Conservation (phyloP, 2,113 vertebrate genomes). For the Pogona vitticeps region DNA sequence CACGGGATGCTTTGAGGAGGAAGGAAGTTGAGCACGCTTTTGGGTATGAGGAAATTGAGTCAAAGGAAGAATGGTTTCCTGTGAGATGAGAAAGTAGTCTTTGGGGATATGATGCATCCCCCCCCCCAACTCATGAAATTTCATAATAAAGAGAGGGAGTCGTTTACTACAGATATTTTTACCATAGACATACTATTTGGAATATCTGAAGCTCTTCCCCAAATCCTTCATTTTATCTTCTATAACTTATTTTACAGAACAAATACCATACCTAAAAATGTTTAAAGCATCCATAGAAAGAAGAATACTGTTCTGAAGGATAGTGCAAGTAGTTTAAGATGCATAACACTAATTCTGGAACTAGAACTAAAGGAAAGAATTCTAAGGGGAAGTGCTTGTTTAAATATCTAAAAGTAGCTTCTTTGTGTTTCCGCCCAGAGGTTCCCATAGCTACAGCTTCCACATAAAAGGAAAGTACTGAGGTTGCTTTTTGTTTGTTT, state of each 20-base stretch:
- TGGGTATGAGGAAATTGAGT: neutral
- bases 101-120: conserved; percentile 27
- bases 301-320: neutral
- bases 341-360: neutral
- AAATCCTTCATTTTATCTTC: neutral
- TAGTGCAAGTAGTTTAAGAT: neutral
- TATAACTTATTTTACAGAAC: neutral
- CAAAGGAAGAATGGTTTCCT: conserved; percentile 6
- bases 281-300: neutral
- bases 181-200: neutral
- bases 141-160: conserved; percentile 30
- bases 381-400: conserved; percentile 11
- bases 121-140: conserved; percentile 43
- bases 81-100: neutral
- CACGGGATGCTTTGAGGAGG: neutral
- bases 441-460: conserved; percentile 17
- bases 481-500: conserved; percentile 6
- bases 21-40: no score
- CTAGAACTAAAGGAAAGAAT: conserved; percentile 19
- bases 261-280: neutral
- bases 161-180: conserved; percentile 34
- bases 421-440: conserved; percentile 11
- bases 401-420: conserved; percentile 44
- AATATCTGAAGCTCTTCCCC: neutral
- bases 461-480: conserved; percentile 12